These are phyloP conservation scores for Lycopodina hypogea DNA, from an alignment of 37 sponge, comb jelly and placozoan species.

Conservation along the genomic window DNA sequence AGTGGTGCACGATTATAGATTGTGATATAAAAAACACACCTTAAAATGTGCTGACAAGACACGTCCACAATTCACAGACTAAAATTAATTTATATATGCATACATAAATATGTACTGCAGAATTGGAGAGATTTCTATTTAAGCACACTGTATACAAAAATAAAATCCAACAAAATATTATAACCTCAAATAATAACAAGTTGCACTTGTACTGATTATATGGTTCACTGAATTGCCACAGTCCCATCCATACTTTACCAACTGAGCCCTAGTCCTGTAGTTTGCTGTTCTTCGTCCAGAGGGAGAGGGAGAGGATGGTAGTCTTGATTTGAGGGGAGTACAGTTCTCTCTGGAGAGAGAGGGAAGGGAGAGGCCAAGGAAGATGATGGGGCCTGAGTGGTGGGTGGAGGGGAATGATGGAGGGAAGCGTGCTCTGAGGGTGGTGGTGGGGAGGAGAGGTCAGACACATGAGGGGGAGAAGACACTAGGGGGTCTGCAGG, in stretches of 20 bases:
- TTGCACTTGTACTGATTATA: no score
- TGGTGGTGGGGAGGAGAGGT: neutral
- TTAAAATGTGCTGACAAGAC: no score
- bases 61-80: no score
- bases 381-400: neutral
- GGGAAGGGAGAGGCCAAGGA: neutral
- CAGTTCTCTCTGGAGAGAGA: neutral
- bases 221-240: neutral
- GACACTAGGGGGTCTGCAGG: neutral
- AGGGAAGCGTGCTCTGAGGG: neutral
- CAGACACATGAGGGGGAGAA: neutral
- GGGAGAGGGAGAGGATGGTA: neutral
- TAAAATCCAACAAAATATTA: no score
- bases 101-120: no score
- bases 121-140: no score
- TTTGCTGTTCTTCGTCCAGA: conserved; percentile 4
- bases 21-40: no score
- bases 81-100: no score
- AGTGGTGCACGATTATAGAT: no score
- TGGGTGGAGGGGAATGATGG: neutral
- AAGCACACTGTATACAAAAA: no score
- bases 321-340: neutral
- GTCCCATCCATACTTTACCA: neutral
- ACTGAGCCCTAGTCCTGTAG: neutral
- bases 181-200: no score